A percentile compares a stretch with the other conserved stretches of the same genome.
Evolutionary conservation across 1,140 invertebrate genomes (phyloP).

Genomic region (Ephestia elutella): DNA sequence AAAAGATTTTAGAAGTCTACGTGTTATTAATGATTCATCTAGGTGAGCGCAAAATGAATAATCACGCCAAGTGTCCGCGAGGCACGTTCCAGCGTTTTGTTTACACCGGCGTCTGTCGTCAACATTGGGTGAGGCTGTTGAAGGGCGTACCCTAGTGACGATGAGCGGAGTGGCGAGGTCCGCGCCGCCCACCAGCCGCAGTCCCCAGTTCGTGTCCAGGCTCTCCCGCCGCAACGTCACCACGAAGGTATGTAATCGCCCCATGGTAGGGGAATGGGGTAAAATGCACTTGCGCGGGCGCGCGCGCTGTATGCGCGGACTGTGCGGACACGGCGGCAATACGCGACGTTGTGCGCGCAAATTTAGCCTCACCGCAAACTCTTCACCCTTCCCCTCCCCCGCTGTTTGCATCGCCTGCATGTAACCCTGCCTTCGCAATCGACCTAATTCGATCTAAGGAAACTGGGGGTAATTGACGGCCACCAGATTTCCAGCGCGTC

Average conservation of each 20-base stretch:
- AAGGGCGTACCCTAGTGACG: slow-evolving; percentile 88
- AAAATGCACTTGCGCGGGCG: slow-evolving; percentile 39
- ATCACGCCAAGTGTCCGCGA: neutral
- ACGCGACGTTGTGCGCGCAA: slow-evolving; percentile 61
- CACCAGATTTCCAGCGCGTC: slow-evolving; percentile 37
- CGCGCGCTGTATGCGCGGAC: slow-evolving; percentile 24
- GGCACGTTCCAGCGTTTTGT: slow-evolving; percentile 33
- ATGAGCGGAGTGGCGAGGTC: slow-evolving; percentile 92
- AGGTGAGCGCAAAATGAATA: neutral
- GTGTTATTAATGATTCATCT: too few relatives aligned
- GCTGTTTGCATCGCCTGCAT: slow-evolving; percentile 31
- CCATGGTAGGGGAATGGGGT: slow-evolving; percentile 48
- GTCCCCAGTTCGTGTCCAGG: slow-evolving; percentile 89
- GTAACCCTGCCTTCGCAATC: slow-evolving; percentile 56
- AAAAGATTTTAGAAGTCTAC: neutral
- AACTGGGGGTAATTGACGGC: slow-evolving; percentile 38
- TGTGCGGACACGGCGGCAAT: slow-evolving; percentile 46
- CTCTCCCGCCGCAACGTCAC: slow-evolving; percentile 85
- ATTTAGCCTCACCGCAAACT: slow-evolving; percentile 57
- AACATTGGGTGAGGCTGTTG: slow-evolving; percentile 12
- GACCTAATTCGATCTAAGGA: slow-evolving; percentile 58
- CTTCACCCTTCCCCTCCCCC: slow-evolving; percentile 40
- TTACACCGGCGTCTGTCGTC: slow-evolving; percentile 49
- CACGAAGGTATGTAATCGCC: slow-evolving; percentile 81
- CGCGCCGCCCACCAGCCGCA: slow-evolving; percentile 91